Evolutionary conservation across 53 echinoderm and acorn worm species (phyloP).

Genomic region (Holothuria leucospilota): DNA sequence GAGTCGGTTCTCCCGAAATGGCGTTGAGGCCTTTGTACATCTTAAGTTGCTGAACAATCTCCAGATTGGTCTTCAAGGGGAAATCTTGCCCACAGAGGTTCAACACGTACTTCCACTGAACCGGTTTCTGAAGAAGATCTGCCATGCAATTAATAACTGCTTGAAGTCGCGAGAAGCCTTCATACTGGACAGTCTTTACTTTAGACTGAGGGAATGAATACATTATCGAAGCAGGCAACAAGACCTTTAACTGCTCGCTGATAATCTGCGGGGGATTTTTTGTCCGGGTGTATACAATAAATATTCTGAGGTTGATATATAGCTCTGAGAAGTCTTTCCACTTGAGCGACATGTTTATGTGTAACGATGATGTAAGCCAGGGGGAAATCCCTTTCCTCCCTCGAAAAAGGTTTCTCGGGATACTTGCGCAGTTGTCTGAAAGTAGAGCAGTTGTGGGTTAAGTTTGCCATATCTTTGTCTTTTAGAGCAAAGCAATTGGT

Average conservation of each 20-base stretch:
- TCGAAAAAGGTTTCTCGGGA: slow-evolving; percentile 53
- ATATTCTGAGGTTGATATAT: no score
- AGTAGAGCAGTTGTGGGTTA: slow-evolving; percentile 55
- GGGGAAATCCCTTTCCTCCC: slow-evolving; percentile 68
- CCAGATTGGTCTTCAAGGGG: slow-evolving; percentile 82
- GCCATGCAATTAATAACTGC: slow-evolving; percentile 79
- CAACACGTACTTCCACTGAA: slow-evolving; percentile 74
- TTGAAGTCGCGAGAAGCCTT: slow-evolving; percentile 48
- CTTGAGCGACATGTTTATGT: slow-evolving; percentile 65
- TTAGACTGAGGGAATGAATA: slow-evolving; percentile 74
- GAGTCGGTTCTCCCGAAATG: slow-evolving; percentile 28
- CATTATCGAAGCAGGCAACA: slow-evolving; percentile 74
- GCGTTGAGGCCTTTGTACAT: slow-evolving; percentile 33
- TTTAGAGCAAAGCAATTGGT: background rate
- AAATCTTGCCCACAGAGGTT: slow-evolving; percentile 89
- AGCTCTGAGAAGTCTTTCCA: slow-evolving; percentile 71
- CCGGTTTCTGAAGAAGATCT: slow-evolving; percentile 45
- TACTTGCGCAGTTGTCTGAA: slow-evolving; percentile 59
- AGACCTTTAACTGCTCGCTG: slow-evolving; percentile 57
- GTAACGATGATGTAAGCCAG: slow-evolving; percentile 71
- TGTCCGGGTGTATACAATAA: slow-evolving; percentile 77
- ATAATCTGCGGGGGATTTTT: slow-evolving; percentile 55
- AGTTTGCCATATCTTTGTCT: slow-evolving; percentile 36
- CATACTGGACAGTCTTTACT: slow-evolving; percentile 62
- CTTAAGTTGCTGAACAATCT: slow-evolving; percentile 73